phyloP scores from a whole-genome alignment of 2,797 vertebrate species.

The Adelosebastes latens region DNA sequence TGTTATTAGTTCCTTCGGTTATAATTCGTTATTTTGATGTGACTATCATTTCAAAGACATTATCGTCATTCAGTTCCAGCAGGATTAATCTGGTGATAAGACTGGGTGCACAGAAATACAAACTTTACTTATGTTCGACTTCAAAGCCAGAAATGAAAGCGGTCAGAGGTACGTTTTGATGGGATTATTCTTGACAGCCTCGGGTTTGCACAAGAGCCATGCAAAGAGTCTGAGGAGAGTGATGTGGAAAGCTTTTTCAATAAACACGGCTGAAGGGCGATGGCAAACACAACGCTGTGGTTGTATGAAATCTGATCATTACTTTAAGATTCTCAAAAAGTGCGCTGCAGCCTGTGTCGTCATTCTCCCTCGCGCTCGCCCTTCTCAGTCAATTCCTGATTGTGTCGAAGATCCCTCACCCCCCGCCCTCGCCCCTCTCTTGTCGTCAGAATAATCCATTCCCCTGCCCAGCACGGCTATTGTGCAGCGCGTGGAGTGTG shows the following conservation, averaged over 20 bases:
- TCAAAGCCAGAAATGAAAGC: slow-evolving; percentile 2
- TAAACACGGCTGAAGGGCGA: not conserved
- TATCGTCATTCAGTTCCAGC: not conserved
- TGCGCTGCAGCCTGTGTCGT: slow-evolving; percentile 23
- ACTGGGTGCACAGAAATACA: not conserved
- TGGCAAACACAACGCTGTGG: not conserved
- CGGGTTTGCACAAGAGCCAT: not conserved
- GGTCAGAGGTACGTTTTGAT: not conserved
- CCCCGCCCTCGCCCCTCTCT: not conserved
- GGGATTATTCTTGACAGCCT: slow-evolving; percentile 7
- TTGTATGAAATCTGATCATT: slow-evolving; percentile 2
- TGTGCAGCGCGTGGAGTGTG: slow-evolving; percentile 64
- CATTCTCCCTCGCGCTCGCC: slow-evolving; percentile 7
- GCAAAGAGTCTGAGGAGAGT: not conserved
- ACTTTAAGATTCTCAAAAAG: slow-evolving; percentile 14
- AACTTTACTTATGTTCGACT: not conserved
- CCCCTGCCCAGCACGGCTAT: slow-evolving; percentile 43
- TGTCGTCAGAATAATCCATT: slow-evolving; percentile 46
- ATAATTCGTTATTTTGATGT: not conserved
- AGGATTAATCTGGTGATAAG: not conserved
- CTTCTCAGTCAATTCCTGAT: slow-evolving; percentile 15
- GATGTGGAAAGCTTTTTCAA: not conserved
- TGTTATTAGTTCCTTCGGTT: not conserved
- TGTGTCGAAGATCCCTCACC: slow-evolving; percentile 5
- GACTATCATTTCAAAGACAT: not conserved